A percentile compares a stretch with the other conserved stretches of the same genome.
Conservation (phyloP, 92 coral and sea anemone species). For the Scolanthus callimorphus region DNA sequence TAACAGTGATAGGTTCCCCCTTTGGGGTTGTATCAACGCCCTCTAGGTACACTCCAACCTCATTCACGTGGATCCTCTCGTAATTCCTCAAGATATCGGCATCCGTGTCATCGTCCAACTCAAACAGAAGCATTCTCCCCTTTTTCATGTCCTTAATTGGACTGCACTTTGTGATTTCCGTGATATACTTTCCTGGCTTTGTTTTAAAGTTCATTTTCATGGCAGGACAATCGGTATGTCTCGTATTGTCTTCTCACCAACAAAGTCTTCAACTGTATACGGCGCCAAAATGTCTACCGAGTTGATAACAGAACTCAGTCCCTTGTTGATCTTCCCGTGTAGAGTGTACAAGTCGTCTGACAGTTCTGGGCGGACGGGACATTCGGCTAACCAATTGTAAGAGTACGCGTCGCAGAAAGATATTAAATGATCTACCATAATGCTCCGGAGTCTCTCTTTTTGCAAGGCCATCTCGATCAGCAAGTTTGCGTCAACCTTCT, state of each 20-base stretch:
- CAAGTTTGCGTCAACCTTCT: no score
- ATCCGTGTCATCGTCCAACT: slow-evolving; percentile 7
- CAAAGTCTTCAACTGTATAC: slow-evolving; percentile 34
- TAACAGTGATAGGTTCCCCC: no score
- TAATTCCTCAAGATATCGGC: slow-evolving; percentile 19
- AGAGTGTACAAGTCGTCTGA: slow-evolving; percentile 40
- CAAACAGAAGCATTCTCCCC: slow-evolving; percentile 18
- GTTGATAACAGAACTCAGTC: slow-evolving; percentile 38
- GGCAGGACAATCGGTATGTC: no score
- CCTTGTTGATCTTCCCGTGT: slow-evolving; percentile 48
- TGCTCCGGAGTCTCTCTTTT: slow-evolving; percentile 47
- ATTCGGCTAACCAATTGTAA: slow-evolving; percentile 39
- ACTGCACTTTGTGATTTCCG: slow-evolving; percentile 19
- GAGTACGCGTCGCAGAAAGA: slow-evolving; percentile 46
- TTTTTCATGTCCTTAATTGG: slow-evolving; percentile 44
- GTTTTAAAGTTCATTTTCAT: no score
- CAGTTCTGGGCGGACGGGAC: slow-evolving; percentile 35
- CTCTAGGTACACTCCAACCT: slow-evolving; percentile 12
- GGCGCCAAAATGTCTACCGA: slow-evolving; percentile 48
- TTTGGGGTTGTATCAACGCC: no score
- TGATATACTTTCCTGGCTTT: no score
- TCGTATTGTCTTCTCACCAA: slow-evolving; percentile 9
- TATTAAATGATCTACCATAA: slow-evolving; percentile 45
- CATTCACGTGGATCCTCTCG: slow-evolving; percentile 42
- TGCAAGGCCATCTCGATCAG: no score